Evolutionary conservation across 2,113 vertebrate genomes (phyloP).

Genomic region (Apodemus sylvaticus): DNA sequence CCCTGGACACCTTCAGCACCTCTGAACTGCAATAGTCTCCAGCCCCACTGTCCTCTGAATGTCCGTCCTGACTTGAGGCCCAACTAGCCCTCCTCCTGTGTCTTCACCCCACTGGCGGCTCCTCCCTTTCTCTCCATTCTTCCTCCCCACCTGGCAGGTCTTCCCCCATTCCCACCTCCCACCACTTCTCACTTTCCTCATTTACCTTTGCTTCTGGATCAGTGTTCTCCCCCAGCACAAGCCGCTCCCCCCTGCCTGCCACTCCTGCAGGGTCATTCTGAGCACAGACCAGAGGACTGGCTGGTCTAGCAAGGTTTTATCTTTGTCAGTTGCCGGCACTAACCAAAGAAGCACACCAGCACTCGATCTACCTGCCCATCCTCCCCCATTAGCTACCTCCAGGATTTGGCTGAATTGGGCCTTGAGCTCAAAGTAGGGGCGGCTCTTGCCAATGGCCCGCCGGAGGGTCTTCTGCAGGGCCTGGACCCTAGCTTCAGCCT

Average conservation of each 20-base stretch:
- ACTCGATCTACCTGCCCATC: not conserved
- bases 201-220: not conserved
- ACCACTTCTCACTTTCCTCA: not conserved
- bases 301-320: not conserved
- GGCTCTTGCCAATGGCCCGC: slow-evolving; percentile 93
- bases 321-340: too few species aligned
- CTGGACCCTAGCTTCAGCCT: slow-evolving; percentile 94
- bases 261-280: not conserved
- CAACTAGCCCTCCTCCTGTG: not conserved
- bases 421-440: slow-evolving; percentile 96
- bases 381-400: slow-evolving; percentile 86
- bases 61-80: not conserved
- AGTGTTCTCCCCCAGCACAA: not conserved
- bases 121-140: not conserved
- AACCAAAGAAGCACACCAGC: not conserved
- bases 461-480: slow-evolving; percentile 94
- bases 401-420: slow-evolving; percentile 95
- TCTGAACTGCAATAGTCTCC: not conserved
- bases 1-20: not conserved
- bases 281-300: not conserved
- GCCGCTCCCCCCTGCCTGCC: too few species aligned
- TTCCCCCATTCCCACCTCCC: not conserved
- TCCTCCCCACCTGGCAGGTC: not conserved
- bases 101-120: not conserved
- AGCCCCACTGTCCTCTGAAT: not conserved